These are phyloP conservation scores for Dione vanillae DNA, from an alignment of 2,888 invertebrate genomes.

Conservation along the genomic window DNA sequence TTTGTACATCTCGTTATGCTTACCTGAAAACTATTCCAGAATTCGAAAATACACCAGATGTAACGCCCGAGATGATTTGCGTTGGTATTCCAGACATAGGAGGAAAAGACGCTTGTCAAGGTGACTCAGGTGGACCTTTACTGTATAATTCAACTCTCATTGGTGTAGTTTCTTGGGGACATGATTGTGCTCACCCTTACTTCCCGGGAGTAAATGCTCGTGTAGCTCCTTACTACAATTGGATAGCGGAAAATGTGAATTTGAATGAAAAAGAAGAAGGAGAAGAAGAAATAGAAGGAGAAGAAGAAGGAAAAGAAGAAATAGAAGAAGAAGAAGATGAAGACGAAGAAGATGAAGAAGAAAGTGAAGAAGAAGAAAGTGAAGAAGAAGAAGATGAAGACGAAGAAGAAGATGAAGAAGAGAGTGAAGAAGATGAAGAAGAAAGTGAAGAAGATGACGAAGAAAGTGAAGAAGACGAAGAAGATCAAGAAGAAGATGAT, in stretches of 20 bases:
- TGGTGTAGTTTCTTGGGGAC: slow-evolving; percentile 55
- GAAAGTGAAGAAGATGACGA: too few relatives aligned
- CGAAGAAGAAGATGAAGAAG: too few relatives aligned
- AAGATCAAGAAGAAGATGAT: too few relatives aligned
- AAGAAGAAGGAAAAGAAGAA: too few relatives aligned
- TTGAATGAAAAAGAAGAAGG: too few relatives aligned
- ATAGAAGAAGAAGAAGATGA: too few relatives aligned
- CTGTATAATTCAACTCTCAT: slow-evolving; percentile 58
- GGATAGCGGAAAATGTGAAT: slow-evolving; percentile 52
- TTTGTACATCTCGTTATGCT: slow-evolving; percentile 5
- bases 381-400: too few relatives aligned
- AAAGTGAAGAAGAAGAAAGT: too few relatives aligned
- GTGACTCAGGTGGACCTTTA: slow-evolving; percentile 68
- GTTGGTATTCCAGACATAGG: slow-evolving; percentile 5
- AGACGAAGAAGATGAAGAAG: too few relatives aligned
- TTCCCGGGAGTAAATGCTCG: slow-evolving; percentile 59
- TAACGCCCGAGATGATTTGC: slow-evolving; percentile 11
- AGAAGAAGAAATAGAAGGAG: too few relatives aligned
- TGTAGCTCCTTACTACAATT: slow-evolving; percentile 57
- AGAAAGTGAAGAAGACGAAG: too few relatives aligned
- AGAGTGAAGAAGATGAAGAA: too few relatives aligned
- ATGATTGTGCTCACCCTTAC: slow-evolving; percentile 52
- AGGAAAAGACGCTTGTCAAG: slow-evolving; percentile 61
- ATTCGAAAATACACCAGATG: background rate
- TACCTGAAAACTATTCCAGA: slow-evolving; percentile 17